phyloP scores from a whole-genome alignment of 2,797 vertebrate genomes.

The Tokudaia muenninki region DNA sequence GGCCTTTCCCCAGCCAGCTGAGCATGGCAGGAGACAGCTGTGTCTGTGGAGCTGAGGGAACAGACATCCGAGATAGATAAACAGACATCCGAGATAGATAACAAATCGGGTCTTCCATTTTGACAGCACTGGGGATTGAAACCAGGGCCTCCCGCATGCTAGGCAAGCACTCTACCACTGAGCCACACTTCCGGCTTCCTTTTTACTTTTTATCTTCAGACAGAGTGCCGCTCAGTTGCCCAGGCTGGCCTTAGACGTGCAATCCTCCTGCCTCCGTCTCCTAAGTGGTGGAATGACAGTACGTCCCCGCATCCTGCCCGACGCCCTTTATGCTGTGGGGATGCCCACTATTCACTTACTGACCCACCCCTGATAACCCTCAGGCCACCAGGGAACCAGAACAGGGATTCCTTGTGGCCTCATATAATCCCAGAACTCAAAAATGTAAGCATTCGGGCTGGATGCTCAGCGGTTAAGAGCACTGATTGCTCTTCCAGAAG shows the following conservation, averaged over 20 bases:
- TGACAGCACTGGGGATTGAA: not conserved
- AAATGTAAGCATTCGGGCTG: not conserved
- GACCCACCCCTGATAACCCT: not conserved
- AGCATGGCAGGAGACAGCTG: not conserved
- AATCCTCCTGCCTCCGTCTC: not conserved
- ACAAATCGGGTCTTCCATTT: not conserved
- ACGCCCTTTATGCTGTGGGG: too few relatives aligned
- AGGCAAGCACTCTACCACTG: not conserved
- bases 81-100: not conserved
- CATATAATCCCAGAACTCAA: not conserved
- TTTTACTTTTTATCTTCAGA: not conserved
- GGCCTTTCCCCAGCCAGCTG: not conserved
- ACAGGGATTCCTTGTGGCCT: not conserved
- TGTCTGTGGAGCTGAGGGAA: not conserved
- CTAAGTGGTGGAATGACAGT: not conserved
- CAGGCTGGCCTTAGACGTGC: not conserved
- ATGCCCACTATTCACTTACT: too few relatives aligned
- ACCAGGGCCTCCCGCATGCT: not conserved
- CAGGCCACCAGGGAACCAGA: not conserved
- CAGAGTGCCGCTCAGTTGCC: too few relatives aligned
- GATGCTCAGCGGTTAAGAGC: too few relatives aligned
- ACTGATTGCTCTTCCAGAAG: too few relatives aligned
- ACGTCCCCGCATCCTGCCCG: not conserved
- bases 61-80: not conserved
- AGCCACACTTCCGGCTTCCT: not conserved